Percentiles rank a stretch among this genome's conserved stretches.
phyloP scores from a whole-genome alignment of 2,113 vertebrate species.

The Hippocampus barbouri region DNA sequence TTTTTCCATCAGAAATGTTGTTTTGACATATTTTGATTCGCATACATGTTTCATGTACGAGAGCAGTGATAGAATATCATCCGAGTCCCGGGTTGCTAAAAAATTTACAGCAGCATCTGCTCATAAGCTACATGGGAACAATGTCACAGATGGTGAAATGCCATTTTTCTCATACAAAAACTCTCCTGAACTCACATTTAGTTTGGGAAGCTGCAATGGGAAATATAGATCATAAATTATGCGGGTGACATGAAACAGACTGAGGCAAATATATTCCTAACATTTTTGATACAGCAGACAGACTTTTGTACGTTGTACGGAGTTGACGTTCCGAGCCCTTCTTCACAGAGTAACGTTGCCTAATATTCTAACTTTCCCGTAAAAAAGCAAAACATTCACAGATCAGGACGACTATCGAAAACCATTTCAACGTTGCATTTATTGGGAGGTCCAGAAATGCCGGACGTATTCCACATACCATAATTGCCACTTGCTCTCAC shows the following conservation, averaged over 20 bases:
- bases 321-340: too few species aligned
- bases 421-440: too few species aligned
- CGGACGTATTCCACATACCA: too few species aligned
- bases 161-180: slow-evolving; percentile 25
- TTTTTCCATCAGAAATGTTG: not conserved
- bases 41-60: slow-evolving; percentile 2
- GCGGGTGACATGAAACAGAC: slow-evolving; percentile 6
- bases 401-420: too few species aligned
- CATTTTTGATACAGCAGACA: not conserved
- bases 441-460: too few species aligned
- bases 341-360: too few species aligned
- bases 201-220: not conserved
- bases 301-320: too few species aligned
- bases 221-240: slow-evolving; percentile 12
- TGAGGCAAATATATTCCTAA: slow-evolving; percentile 10
- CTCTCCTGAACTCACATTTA: slow-evolving; percentile 8
- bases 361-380: too few species aligned
- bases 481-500: too few species aligned
- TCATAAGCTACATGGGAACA: slow-evolving; percentile 21
- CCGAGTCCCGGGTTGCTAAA: slow-evolving; percentile 22
- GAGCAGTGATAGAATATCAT: slow-evolving; percentile 6
- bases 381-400: too few species aligned
- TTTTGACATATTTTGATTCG: not conserved
- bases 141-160: slow-evolving; percentile 33
- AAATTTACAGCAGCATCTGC: slow-evolving; percentile 26